Evolutionary conservation across 2,113 vertebrate genomes (phyloP), one percentile per base, ranked within the genome.

Genomic region (Anseranas semipalmata): DNA sequence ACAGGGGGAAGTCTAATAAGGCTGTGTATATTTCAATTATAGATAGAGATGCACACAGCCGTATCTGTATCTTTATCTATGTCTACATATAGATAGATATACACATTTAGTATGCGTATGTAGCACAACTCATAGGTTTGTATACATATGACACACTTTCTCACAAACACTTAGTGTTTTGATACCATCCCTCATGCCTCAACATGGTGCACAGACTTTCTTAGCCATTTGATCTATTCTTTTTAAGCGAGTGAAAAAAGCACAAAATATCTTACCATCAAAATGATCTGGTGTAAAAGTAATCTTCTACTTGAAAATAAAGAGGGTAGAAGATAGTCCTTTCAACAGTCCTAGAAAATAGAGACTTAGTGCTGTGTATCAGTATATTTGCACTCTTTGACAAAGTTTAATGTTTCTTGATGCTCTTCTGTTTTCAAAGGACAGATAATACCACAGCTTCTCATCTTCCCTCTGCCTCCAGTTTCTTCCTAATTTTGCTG

Each of bases 241-340:
- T 77, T 80, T 50, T 63, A 62, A 60, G 6, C 16, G 41, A 0
- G 0, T 0, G 0, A 50, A 60, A 39, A n/a, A 62, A 79, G 2
- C 15, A 8, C 19, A 6, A 60, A 25, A 13, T n/a, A 37, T 52
- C 46, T 70, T 70, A 58, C 35, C 12, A 76, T 35, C 17, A 60
- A 60, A 72, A 60, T 39, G 1, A 45, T 39, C 18, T 55, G 10
- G 9, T 72, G 22, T 7, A 89, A 90, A 73, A 70, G 16, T 37
- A 68, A 52, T 65, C 4, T 63, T 33, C 19, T 46, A 3, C 10
- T 55, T 79, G 45, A 46, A 85, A 88, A 82, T 10, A 45, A 70
- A 71, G 8, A 24, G 9, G 21, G 13, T 33, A 68, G 15, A 53
- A 50, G 17, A 33, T 8, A 0, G 0, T 20, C 1, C 9, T 80